Percentiles rank a stretch among this genome's conserved stretches.
Conservation (phyloP, 2,797 vertebrate genomes). For the Poecilia wingei region DNA sequence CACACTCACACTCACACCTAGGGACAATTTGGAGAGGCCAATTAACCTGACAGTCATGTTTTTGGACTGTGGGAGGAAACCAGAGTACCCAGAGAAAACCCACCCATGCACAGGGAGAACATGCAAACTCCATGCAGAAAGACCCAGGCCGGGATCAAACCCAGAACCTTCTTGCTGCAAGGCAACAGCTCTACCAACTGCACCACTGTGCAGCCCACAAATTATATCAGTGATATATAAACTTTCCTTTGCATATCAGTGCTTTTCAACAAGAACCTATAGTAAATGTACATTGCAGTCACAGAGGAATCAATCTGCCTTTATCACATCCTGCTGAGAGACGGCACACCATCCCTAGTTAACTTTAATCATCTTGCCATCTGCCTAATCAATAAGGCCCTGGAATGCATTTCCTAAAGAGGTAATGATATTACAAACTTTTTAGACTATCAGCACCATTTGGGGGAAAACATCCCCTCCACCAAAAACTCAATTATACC, state of each 20-base stretch:
- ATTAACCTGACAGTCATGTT: too few relatives aligned
- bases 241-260: neutral
- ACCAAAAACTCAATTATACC: constrained; percentile 52
- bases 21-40: too few relatives aligned
- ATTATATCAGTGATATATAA: neutral
- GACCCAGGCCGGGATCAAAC: too few relatives aligned
- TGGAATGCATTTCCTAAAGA: constrained; percentile 60
- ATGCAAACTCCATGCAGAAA: too few relatives aligned
- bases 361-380: constrained; percentile 44
- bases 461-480: constrained; percentile 29
- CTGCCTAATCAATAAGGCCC: constrained; percentile 58
- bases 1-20: too few relatives aligned
- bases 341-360: constrained; percentile 35
- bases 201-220: too few relatives aligned
- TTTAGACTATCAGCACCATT: constrained; percentile 49
- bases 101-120: too few relatives aligned
- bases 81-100: too few relatives aligned
- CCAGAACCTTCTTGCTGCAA: too few relatives aligned
- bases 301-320: neutral
- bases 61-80: too few relatives aligned
- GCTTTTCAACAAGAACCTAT: neutral
- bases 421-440: constrained; percentile 63
- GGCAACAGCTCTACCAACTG: too few relatives aligned
- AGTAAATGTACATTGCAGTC: neutral
- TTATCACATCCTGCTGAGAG: constrained; percentile 13